These are phyloP conservation scores for Protonibea diacanthus DNA, from an alignment of 2,797 vertebrate genomes.

Conservation along the genomic window DNA sequence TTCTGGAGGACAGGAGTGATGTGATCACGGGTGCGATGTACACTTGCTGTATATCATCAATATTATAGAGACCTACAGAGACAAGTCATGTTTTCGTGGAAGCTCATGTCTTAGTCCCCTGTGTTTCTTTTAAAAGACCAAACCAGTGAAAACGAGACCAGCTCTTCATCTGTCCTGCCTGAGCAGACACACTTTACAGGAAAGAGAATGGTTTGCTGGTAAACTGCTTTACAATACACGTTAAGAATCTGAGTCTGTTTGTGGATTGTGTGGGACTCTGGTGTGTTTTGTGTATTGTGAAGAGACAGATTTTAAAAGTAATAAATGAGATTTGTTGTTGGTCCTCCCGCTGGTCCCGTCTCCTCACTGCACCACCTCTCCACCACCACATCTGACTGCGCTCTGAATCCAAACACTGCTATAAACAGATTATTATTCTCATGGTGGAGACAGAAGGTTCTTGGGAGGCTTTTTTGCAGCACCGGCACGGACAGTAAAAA, in stretches of 20 bases:
- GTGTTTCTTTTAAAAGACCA: no score
- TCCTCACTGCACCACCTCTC: not conserved
- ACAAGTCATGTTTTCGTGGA: no score
- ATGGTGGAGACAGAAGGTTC: not conserved
- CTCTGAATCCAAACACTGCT: not conserved
- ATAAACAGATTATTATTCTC: conserved; percentile 5
- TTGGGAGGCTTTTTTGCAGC: conserved; percentile 7
- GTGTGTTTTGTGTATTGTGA: not conserved
- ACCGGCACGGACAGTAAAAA: conserved; percentile 15
- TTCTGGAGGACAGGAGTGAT: no score
- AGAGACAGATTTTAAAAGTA: conserved; percentile 3
- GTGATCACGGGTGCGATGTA: no score
- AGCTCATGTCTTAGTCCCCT: no score
- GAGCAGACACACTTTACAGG: not conserved
- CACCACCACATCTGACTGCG: not conserved
- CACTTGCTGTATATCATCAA: no score
- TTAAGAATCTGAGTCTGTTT: not conserved
- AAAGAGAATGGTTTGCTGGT: not conserved
- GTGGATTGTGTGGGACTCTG: not conserved
- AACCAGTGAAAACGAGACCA: not conserved
- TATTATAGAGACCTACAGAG: no score
- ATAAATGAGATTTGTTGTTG: not conserved
- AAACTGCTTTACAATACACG: not conserved
- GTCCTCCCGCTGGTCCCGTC: not conserved
- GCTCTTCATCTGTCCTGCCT: not conserved